Percentiles rank a stretch among this genome's conserved stretches.
phyloP scores from a whole-genome alignment of 2,113 vertebrate species.

The Corythoichthys haematopterus region DNA sequence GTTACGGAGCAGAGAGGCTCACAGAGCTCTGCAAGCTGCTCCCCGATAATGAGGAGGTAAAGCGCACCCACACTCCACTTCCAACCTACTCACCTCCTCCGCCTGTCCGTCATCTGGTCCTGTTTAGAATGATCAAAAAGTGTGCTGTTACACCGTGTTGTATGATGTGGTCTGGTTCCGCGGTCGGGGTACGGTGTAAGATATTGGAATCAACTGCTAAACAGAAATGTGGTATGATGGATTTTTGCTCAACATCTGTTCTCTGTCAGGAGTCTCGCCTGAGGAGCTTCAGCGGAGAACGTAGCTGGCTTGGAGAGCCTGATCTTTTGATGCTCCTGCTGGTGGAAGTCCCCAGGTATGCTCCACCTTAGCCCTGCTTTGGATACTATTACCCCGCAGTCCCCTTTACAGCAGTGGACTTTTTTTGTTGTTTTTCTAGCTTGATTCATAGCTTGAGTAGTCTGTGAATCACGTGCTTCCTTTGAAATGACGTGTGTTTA shows the following conservation, averaged over 20 bases:
- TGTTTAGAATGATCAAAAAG: constrained; percentile 57
- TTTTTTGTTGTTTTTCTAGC: not conserved
- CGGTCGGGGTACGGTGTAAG: constrained; percentile 15
- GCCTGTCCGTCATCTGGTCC: constrained; percentile 48
- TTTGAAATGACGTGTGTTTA: constrained; percentile 25
- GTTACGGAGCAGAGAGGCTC: constrained; percentile 73
- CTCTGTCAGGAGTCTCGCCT: constrained; percentile 68
- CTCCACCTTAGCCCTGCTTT: not conserved
- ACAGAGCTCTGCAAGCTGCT: constrained; percentile 74
- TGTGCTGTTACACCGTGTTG: constrained; percentile 45
- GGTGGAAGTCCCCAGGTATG: constrained; percentile 73
- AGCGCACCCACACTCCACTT: constrained; percentile 15
- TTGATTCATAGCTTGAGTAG: not conserved
- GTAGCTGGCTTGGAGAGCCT: constrained; percentile 66
- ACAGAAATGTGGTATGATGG: constrained; percentile 17
- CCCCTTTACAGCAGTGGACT: too few relatives aligned
- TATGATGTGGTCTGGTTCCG: constrained; percentile 45
- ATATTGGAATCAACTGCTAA: constrained; percentile 35
- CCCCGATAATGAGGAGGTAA: constrained; percentile 75
- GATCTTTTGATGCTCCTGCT: constrained; percentile 75
- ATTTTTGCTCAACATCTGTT: constrained; percentile 30
- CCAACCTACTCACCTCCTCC: not conserved
- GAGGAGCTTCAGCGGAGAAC: constrained; percentile 66
- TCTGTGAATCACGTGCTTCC: not conserved
- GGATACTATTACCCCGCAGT: constrained; percentile 3